These are phyloP conservation scores for Peromyscus leucopus DNA, from an alignment of 2,113 vertebrate genomes.

Conservation along the genomic window DNA sequence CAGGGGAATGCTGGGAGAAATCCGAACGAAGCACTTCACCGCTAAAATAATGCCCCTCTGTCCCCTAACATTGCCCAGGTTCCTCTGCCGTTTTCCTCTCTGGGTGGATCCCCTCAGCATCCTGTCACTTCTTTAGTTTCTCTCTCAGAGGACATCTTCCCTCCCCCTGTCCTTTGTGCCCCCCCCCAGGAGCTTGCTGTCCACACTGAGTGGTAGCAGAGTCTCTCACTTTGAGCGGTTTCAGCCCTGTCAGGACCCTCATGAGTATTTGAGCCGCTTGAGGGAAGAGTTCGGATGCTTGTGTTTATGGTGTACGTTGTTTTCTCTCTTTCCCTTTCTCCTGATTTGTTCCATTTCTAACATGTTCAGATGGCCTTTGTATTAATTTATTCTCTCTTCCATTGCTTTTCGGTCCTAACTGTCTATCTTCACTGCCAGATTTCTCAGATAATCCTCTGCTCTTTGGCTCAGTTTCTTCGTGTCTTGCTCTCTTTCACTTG, in stretches of 20 bases:
- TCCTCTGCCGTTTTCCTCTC: neutral
- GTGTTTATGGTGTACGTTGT: neutral
- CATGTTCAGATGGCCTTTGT: neutral
- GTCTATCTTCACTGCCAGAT: neutral
- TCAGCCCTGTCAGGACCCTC: neutral
- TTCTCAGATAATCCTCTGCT: neutral
- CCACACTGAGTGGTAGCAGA: neutral
- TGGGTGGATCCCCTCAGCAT: neutral
- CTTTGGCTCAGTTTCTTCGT: constrained; percentile 23
- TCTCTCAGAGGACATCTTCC: neutral
- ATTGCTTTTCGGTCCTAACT: neutral
- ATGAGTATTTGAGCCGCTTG: neutral
- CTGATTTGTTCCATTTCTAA: neutral
- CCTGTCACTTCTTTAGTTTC: neutral
- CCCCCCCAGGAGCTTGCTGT: neutral
- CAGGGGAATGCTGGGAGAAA: neutral
- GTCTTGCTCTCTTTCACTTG: neutral
- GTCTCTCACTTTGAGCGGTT: neutral
- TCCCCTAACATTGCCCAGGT: neutral
- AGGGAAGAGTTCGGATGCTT: neutral
- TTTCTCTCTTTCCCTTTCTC: neutral
- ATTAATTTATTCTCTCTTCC: neutral
- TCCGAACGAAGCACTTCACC: neutral
- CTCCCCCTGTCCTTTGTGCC: neutral
- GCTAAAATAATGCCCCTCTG: neutral